Base-by-base conservation (phyloP, 1,140 invertebrate species). In the Magallana angulata region DNA sequence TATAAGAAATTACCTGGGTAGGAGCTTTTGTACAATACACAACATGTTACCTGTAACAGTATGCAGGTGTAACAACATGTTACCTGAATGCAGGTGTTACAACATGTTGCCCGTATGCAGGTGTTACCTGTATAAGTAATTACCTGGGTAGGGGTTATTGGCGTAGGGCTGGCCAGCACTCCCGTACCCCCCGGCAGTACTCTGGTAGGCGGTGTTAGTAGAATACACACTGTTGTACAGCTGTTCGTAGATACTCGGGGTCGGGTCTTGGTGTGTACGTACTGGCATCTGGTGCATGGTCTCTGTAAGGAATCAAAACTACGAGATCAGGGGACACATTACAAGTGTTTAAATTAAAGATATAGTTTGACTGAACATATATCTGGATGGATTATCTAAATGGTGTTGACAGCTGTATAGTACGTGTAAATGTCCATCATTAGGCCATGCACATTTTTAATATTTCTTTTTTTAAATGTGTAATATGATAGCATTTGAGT, bases 211-310 rank as follows among this genome's bases (percentile, higher is more conserved):
- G 1, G 80, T 58, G 11, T 85, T 85, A 12, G 68, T 86, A 24
- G 80, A 85, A 60, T 89, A 88, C 56, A 84, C 85, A 88, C 87
- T 71, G 84, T 89, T 88, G 59, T 85, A 60, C 36, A 68, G 60
- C n/a, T 86, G 88, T 56, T 89, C 88, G 18, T 89, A 89, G 24
- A 76, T 76, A 9, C 62, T 86, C 0, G 85, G 71, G 6, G 71
- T 88, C n/a, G 62, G 81, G 6, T 83, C 60, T 9, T 90, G 85
- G 36, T 86, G 76, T 57, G 87, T 87, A 18, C 85, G 87, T 16
- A 86, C n/a, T 36, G 82, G 82, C 48, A 86, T 86, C 71, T 84
- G 82, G n/a, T 82, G 82, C 56, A 89, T 68, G 7, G 88, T 36
- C 56, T 86, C 88, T 89, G 71, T 9, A 87, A 76, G 24, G 68